Evolutionary conservation across 2,113 vertebrate species (phyloP).

Genomic region (Anser brachyrhynchus): DNA sequence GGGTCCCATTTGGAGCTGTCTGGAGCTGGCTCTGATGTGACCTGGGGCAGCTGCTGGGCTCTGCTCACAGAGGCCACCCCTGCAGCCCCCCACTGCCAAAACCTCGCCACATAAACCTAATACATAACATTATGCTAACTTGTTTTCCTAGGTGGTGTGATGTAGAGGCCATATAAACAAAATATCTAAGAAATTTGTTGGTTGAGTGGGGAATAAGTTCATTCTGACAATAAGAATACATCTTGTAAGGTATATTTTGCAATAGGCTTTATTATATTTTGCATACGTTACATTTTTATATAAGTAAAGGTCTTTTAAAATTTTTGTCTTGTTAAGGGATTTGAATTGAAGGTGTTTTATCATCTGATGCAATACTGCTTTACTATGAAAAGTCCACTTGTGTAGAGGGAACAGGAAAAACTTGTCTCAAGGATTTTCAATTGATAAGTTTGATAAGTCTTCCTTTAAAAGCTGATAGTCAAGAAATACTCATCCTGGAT

Average conservation of each 20-base stretch:
- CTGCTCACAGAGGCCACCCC: too few relatives aligned
- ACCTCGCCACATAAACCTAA: too few relatives aligned
- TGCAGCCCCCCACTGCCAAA: too few relatives aligned
- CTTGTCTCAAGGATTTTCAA: not conserved
- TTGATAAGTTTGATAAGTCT: not conserved
- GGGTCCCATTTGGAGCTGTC: too few relatives aligned
- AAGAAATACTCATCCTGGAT: not conserved
- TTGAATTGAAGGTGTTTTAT: not conserved
- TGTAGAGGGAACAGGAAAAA: not conserved
- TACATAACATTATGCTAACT: not conserved
- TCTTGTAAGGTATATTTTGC: not conserved
- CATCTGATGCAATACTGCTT: not conserved
- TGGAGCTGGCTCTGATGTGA: too few relatives aligned
- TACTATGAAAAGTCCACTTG: not conserved
- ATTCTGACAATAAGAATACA: not conserved
- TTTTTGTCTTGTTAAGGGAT: not conserved
- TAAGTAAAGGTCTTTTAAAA: not conserved
- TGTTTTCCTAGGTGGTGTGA: not conserved
- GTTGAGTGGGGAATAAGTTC: not conserved
- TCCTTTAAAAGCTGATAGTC: not conserved
- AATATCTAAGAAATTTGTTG: not conserved
- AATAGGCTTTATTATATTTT: not conserved
- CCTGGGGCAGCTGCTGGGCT: too few relatives aligned
- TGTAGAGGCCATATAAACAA: not conserved
- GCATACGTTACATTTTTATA: not conserved